A percentile compares a stretch with the other conserved stretches of the same genome.
Evolutionary conservation across 2,797 vertebrate genomes (phyloP).

Genomic region (Halcyon badia): DNA sequence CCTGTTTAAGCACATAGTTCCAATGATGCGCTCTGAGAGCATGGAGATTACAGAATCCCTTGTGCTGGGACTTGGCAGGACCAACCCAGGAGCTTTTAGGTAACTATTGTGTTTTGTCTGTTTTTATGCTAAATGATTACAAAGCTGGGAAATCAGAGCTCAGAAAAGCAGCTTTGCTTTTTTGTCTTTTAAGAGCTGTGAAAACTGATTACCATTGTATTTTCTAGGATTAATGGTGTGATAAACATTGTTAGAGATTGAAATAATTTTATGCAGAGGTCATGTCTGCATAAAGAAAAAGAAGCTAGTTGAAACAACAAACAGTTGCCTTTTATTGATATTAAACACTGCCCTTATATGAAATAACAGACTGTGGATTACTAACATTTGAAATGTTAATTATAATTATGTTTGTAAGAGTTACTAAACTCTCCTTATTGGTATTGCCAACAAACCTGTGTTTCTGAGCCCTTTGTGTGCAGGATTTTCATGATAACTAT

Average conservation of each 20-base stretch:
- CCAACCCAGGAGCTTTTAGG: slow-evolving; percentile 98
- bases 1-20: slow-evolving; percentile 98
- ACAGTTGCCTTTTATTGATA: not conserved
- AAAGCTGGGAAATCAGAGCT: not conserved
- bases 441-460: not conserved
- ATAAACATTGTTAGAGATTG: not conserved
- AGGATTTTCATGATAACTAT: not conserved
- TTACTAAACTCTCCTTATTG: not conserved
- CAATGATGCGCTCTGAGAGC: slow-evolving; percentile 99
- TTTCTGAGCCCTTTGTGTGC: not conserved
- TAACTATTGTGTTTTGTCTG: slow-evolving; percentile 67
- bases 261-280: not conserved
- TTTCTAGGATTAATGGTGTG: not conserved
- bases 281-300: not conserved
- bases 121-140: not conserved
- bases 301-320: not conserved
- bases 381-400: not conserved
- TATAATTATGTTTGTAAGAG: not conserved
- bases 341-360: not conserved
- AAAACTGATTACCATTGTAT: not conserved
- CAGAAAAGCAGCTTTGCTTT: not conserved
- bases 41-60: slow-evolving; percentile 99
- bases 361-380: not conserved
- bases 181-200: not conserved
- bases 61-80: slow-evolving; percentile 98